phyloP scores from a whole-genome alignment of 53 echinoderm and acorn worm genomes.

The Paelopatides confundens region DNA sequence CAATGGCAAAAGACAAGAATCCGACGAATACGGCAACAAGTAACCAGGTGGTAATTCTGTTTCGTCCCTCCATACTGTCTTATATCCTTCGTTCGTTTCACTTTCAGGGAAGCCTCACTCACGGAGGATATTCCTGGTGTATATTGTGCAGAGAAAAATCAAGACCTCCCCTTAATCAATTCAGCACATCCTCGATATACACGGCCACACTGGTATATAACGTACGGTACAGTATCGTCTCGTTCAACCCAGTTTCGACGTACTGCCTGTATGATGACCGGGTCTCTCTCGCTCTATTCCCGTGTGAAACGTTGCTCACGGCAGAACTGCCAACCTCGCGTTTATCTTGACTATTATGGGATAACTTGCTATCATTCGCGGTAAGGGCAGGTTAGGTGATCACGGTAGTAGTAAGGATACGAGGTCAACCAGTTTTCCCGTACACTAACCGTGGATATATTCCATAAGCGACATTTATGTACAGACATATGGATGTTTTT shows the following conservation, averaged over 20 bases:
- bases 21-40: background rate
- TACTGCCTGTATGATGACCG: too few species aligned
- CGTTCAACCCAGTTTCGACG: background rate
- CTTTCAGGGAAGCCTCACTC: background rate
- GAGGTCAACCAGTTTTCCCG: too few species aligned
- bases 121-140: background rate
- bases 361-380: too few species aligned
- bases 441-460: too few species aligned
- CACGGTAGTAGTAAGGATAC: too few species aligned
- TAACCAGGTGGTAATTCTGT: background rate
- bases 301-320: background rate
- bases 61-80: background rate
- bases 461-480: too few species aligned
- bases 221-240: too few species aligned
- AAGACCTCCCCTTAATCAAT: background rate
- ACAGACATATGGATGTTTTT: too few species aligned
- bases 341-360: constrained; percentile 25
- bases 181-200: background rate
- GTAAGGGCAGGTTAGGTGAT: too few species aligned
- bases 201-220: too few species aligned
- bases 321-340: constrained; percentile 26
- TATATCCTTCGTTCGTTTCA: background rate
- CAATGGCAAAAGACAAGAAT: background rate
- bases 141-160: too few species aligned
- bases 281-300: background rate